Evolutionary conservation across 2,888 invertebrate species (phyloP).

Genomic region (Cephus pygmeus): DNA sequence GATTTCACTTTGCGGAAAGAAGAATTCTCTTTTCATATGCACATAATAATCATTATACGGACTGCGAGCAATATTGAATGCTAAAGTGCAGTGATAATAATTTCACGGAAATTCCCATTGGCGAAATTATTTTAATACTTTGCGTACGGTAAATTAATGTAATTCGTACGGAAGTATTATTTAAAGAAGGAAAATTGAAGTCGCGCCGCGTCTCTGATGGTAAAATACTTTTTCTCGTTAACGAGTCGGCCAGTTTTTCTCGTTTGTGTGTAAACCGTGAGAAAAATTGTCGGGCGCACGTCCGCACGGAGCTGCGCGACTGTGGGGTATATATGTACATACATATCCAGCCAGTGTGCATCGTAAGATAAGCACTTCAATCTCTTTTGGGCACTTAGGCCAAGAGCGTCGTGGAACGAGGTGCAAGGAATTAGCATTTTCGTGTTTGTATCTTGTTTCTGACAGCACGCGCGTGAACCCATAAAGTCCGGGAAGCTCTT

Average conservation of each 20-base stretch:
- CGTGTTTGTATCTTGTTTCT: conserved; percentile 48
- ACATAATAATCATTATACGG: neutral
- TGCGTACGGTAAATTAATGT: neutral
- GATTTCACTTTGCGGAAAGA: conserved; percentile 10
- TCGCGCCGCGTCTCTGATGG: neutral
- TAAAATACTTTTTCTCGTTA: neutral
- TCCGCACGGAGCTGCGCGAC: conserved; percentile 1
- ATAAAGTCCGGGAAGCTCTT: conserved; percentile 21
- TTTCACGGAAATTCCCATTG: neutral
- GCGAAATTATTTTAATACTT: neutral
- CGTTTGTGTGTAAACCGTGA: neutral
- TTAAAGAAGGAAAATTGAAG: neutral
- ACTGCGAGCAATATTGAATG: neutral
- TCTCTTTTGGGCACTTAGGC: conserved; percentile 51
- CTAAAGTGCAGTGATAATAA: neutral
- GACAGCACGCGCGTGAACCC: conserved; percentile 41
- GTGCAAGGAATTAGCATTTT: conserved; percentile 46
- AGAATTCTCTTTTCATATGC: neutral
- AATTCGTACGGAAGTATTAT: neutral
- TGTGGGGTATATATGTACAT: conserved; percentile 5
- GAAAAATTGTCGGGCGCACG: neutral
- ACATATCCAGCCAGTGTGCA: conserved; percentile 20
- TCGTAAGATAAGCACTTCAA: conserved; percentile 53
- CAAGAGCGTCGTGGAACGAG: conserved; percentile 19
- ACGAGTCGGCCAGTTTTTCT: neutral